Percentiles rank a stretch among this genome's conserved stretches.
Evolutionary conservation across 2,888 invertebrate species (phyloP).

Genomic region (Drosophila fungiperda): DNA sequence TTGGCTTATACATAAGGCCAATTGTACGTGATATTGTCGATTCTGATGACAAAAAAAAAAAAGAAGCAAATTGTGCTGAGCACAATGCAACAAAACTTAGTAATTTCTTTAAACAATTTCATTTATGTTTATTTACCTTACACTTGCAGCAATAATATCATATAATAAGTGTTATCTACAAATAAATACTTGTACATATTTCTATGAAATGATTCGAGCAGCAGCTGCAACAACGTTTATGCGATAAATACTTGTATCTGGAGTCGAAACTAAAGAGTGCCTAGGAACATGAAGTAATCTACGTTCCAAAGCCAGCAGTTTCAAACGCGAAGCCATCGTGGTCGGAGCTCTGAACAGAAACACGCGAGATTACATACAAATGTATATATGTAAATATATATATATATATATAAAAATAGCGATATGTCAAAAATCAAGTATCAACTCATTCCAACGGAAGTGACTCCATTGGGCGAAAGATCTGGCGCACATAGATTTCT

Average conservation of each 20-base stretch:
- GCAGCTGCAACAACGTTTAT: neutral
- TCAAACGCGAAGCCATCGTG: conserved; percentile 12
- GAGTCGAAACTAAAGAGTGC: neutral
- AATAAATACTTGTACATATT: neutral
- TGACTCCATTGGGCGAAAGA: neutral
- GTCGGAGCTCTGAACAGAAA: conserved; percentile 11
- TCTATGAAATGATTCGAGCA: neutral
- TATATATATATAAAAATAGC: neutral
- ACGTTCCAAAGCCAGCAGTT: conserved; percentile 22
- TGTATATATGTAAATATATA: neutral
- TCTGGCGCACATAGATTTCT: conserved; percentile 14
- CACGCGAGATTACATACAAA: neutral
- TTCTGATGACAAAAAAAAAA: neutral
- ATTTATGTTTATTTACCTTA: neutral
- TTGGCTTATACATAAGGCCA: neutral
- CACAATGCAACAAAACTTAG: neutral
- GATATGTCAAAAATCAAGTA: conserved; percentile 53
- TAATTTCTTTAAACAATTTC: neutral
- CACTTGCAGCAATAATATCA: neutral
- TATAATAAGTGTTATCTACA: neutral
- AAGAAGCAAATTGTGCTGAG: neutral
- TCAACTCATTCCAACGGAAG: conserved; percentile 43
- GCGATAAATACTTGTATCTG: conserved; percentile 25
- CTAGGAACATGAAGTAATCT: conserved; percentile 1
- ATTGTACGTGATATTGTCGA: neutral